Evolutionary conservation across 2,797 vertebrate genomes (phyloP).

Genomic region (Pangasius sanitwongsei): DNA sequence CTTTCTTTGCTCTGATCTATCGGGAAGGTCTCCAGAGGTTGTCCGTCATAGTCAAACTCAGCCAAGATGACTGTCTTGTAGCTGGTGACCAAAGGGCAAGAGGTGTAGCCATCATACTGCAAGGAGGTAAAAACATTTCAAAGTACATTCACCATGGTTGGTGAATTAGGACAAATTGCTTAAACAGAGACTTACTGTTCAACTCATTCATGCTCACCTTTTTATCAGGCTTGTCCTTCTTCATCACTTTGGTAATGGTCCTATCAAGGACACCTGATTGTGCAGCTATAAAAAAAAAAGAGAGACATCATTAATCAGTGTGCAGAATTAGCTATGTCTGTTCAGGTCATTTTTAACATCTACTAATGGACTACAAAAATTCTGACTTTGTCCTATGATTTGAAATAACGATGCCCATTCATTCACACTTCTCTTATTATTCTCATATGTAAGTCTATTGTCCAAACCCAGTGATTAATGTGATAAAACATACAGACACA

Average conservation of each 20-base stretch:
- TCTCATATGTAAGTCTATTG: neutral
- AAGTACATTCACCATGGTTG: neutral
- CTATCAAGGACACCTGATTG: slow-evolving; percentile 86
- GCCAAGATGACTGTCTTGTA: slow-evolving; percentile 92
- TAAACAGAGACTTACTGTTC: neutral
- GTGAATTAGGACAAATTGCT: neutral
- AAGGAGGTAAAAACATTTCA: slow-evolving; percentile 48
- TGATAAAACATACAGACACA: neutral
- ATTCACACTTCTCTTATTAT: neutral
- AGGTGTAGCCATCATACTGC: slow-evolving; percentile 97
- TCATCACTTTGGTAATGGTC: slow-evolving; percentile 87
- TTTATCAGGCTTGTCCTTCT: slow-evolving; percentile 80
- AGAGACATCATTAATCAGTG: neutral
- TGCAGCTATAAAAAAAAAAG: slow-evolving; percentile 77
- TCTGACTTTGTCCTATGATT: neutral
- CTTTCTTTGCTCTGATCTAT: slow-evolving; percentile 94
- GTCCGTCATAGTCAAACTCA: slow-evolving; percentile 88
- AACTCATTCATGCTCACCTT: slow-evolving; percentile 73
- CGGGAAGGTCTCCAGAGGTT: slow-evolving; percentile 95
- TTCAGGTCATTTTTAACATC: slow-evolving; percentile 3
- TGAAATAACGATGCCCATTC: neutral
- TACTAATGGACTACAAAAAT: neutral
- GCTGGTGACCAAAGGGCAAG: slow-evolving; percentile 90
- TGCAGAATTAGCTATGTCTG: neutral
- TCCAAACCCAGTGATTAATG: neutral